Evolutionary conservation across 2,797 vertebrate genomes (phyloP).

Genomic region (Taenioides sp.): DNA sequence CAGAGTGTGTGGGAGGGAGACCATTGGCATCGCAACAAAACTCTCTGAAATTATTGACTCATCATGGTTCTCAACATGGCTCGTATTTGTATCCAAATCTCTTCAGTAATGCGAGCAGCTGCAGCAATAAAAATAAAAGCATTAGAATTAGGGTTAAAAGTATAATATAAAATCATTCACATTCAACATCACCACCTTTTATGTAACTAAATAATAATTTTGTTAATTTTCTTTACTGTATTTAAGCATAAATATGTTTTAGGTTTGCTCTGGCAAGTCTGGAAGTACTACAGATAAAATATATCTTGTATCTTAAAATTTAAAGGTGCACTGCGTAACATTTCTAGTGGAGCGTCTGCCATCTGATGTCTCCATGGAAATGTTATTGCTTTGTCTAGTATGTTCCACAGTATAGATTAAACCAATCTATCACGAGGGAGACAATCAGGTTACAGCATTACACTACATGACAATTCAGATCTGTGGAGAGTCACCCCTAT

Average conservation of each 20-base stretch:
- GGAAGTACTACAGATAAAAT: background rate
- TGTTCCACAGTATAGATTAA: too few species aligned
- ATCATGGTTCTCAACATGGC: conserved; percentile 31
- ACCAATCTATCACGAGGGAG: too few species aligned
- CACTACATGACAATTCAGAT: too few species aligned
- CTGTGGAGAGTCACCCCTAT: too few species aligned
- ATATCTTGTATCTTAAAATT: background rate
- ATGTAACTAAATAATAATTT: background rate
- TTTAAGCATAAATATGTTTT: background rate
- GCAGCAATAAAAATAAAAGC: background rate
- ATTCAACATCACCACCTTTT: background rate
- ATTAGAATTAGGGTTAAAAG: background rate
- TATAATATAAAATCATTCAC: background rate
- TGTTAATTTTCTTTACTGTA: too few species aligned
- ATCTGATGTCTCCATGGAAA: too few species aligned
- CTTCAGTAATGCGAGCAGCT: background rate
- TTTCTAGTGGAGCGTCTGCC: too few species aligned
- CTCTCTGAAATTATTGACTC: conserved; percentile 49
- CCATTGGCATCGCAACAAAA: conserved; percentile 39
- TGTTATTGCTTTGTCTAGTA: too few species aligned
- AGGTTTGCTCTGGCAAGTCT: background rate
- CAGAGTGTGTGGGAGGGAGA: conserved; percentile 44
- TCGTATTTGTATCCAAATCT: background rate
- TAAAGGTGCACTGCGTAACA: too few species aligned
- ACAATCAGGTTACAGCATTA: too few species aligned